Conservation (phyloP, 2,797 vertebrate genomes). For the Pseudochirops cupreus region DNA sequence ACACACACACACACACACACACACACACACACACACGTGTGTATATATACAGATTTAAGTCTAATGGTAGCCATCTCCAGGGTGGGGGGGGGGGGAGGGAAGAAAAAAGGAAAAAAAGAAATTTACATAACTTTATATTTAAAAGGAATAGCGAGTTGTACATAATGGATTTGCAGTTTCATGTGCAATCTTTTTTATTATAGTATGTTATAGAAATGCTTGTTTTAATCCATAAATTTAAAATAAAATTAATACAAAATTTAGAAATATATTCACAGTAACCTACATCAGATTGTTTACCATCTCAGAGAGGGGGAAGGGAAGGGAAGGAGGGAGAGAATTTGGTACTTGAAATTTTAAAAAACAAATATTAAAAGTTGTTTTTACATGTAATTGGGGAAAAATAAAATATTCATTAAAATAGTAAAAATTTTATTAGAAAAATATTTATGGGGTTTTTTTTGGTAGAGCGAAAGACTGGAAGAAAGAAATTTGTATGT, state of each 20-base stretch:
- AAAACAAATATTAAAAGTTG: background rate
- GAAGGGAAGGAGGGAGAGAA: background rate
- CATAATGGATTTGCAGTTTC: background rate
- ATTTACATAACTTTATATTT: background rate
- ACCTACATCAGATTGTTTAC: background rate
- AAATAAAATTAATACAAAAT: background rate
- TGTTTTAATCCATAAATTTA: background rate
- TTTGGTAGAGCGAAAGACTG: background rate
- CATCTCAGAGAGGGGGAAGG: background rate
- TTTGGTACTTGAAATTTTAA: background rate
- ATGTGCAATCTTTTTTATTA: background rate
- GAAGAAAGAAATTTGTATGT: background rate
- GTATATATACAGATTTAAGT: background rate
- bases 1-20: background rate
- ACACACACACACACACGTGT: too few species aligned
- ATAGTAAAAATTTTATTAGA: background rate
- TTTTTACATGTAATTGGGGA: background rate
- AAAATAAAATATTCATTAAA: background rate
- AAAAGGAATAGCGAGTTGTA: background rate
- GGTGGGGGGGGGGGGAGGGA: too few species aligned
- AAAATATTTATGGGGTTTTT: background rate
- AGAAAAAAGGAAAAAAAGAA: too few species aligned
- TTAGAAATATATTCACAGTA: background rate
- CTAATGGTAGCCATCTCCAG: background rate
- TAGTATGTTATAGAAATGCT: background rate